Conservation (phyloP, 2,888 invertebrate genomes). For the Phengaris alcon region DNA sequence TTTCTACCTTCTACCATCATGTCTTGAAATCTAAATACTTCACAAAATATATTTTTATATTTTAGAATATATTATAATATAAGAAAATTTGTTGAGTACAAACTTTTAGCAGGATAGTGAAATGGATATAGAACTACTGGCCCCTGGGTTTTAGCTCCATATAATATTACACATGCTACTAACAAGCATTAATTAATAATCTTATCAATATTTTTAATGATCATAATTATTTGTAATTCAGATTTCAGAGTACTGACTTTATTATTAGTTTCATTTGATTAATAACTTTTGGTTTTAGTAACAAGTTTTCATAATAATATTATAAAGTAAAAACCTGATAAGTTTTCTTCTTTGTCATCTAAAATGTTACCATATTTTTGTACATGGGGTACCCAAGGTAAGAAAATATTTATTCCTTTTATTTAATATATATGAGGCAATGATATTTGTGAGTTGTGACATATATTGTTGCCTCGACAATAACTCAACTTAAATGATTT, state of each 20-base stretch:
- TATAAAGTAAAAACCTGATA: no score
- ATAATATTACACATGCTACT: not conserved
- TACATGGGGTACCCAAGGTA: not conserved
- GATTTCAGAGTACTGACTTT: not conserved
- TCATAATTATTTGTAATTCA: not conserved
- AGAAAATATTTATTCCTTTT: not conserved
- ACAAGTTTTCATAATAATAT: not conserved
- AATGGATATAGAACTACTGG: not conserved
- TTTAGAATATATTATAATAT: no score
- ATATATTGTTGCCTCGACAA: no score
- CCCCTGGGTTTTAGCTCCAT: not conserved
- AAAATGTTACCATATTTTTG: conserved; percentile 12
- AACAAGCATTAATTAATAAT: not conserved
- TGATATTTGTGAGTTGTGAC: no score
- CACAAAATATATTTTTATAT: no score
- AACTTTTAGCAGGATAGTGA: not conserved
- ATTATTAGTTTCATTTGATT: not conserved
- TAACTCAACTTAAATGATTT: no score
- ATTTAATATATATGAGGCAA: not conserved
- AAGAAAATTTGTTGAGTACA: no score
- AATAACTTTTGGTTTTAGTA: not conserved
- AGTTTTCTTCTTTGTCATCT: no score
- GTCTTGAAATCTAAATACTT: no score
- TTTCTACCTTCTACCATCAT: no score
- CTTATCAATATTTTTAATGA: conserved; percentile 8